Evolutionary conservation across 2,797 vertebrate species (phyloP).

Genomic region (Orestias chungarensis): DNA sequence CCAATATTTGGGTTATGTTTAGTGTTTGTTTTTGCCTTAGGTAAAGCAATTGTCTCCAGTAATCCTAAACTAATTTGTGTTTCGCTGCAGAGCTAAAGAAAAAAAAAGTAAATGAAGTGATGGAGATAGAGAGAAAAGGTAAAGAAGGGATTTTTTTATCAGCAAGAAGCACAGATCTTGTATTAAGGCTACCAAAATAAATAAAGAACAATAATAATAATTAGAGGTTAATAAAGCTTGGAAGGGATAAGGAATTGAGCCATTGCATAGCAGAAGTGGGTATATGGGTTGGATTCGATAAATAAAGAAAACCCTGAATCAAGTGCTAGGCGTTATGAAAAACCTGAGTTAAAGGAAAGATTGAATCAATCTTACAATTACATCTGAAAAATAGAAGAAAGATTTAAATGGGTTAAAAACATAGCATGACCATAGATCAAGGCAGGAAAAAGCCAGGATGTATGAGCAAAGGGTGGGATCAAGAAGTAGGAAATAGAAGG

Average conservation of each 20-base stretch:
- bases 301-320: background rate
- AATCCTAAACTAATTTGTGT: slow-evolving; percentile 29
- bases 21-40: slow-evolving; percentile 45
- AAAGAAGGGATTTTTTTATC: slow-evolving; percentile 13
- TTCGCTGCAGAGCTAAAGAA: slow-evolving; percentile 16
- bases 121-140: slow-evolving; percentile 15
- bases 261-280: slow-evolving; percentile 18
- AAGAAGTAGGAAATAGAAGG: slow-evolving; percentile 11
- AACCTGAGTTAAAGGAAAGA: background rate
- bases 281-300: background rate
- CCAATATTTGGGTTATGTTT: slow-evolving; percentile 50
- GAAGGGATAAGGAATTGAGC: slow-evolving; percentile 17
- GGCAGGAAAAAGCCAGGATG: slow-evolving; percentile 11
- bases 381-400: background rate
- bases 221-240: slow-evolving; percentile 28
- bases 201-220: slow-evolving; percentile 11
- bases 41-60: slow-evolving; percentile 55
- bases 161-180: slow-evolving; percentile 11
- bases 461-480: background rate
- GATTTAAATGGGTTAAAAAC: background rate
- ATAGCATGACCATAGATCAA: background rate
- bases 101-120: slow-evolving; percentile 26
- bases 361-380: background rate
- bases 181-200: slow-evolving; percentile 30
- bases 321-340: background rate